These are phyloP conservation scores for Menidia beryllina DNA, from an alignment of 2,113 vertebrate species.

Conservation along the genomic window DNA sequence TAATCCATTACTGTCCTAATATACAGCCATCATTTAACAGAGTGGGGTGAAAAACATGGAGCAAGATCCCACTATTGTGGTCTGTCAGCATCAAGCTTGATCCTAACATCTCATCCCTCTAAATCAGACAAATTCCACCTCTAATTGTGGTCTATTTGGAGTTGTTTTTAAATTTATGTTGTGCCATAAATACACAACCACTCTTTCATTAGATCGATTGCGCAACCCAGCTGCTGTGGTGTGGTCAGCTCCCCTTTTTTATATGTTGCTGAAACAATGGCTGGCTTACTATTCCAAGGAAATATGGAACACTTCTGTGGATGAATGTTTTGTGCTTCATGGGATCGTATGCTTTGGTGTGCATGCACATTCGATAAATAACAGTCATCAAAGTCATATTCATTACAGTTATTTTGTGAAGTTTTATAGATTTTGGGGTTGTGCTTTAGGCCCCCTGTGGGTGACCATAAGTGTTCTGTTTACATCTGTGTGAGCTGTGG, in stretches of 20 bases:
- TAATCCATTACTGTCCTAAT: slow-evolving; percentile 10
- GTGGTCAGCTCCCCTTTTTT: slow-evolving; percentile 36
- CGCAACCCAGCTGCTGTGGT: slow-evolving; percentile 45
- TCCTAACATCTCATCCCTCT: background rate
- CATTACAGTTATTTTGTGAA: slow-evolving; percentile 16
- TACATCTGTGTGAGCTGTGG: slow-evolving; percentile 55
- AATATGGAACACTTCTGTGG: slow-evolving; percentile 23
- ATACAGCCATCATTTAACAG: slow-evolving; percentile 12
- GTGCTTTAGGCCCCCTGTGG: slow-evolving; percentile 32
- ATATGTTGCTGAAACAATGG: slow-evolving; percentile 37
- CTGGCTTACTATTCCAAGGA: slow-evolving; percentile 25
- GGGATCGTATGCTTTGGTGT: slow-evolving; percentile 25
- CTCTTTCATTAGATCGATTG: slow-evolving; percentile 64
- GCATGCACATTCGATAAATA: slow-evolving; percentile 42
- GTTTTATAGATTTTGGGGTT: slow-evolving; percentile 46
- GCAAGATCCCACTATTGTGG: slow-evolving; percentile 28
- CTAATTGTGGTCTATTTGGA: slow-evolving; percentile 50
- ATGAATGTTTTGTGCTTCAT: slow-evolving; percentile 35
- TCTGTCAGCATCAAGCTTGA: slow-evolving; percentile 14
- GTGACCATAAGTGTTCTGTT: slow-evolving; percentile 62
- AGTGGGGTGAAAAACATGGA: slow-evolving; percentile 11
- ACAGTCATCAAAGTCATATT: slow-evolving; percentile 33
- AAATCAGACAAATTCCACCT: slow-evolving; percentile 49
- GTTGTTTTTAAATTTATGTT: slow-evolving; percentile 54
- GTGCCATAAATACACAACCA: slow-evolving; percentile 53